Evolutionary conservation across 2,797 vertebrate species (phyloP).

Genomic region (Myotis planiceps): DNA sequence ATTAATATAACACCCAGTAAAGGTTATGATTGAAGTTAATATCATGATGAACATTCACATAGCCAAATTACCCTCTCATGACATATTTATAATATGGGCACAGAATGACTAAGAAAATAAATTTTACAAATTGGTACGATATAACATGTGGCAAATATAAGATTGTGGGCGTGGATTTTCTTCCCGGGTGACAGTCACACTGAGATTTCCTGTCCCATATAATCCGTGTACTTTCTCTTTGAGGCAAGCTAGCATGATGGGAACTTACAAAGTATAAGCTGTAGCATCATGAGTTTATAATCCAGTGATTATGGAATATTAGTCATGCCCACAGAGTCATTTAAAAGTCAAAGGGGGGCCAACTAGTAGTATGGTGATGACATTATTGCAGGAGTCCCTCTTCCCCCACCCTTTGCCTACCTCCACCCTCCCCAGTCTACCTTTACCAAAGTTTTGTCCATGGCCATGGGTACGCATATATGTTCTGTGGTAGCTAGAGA

Average conservation of each 20-base stretch:
- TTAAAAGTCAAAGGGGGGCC: not conserved
- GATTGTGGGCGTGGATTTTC: not conserved
- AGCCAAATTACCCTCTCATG: not conserved
- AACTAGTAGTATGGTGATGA: rapidly evolving
- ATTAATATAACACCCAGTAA: not conserved
- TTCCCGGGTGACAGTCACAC: rapidly evolving
- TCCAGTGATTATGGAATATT: not conserved
- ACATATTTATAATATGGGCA: not conserved
- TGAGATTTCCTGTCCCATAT: rapidly evolving
- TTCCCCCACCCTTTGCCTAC: not conserved
- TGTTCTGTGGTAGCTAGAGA: not conserved
- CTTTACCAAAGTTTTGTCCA: not conserved
- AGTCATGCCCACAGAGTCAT: not conserved
- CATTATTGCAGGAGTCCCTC: not conserved
- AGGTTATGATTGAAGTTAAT: not conserved
- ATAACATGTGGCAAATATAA: not conserved
- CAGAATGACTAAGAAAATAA: rapidly evolving
- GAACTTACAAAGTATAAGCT: not conserved
- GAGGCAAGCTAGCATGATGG: not conserved
- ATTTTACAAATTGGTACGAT: not conserved
- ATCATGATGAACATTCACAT: not conserved
- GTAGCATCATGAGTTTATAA: not conserved
- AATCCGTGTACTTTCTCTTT: rapidly evolving
- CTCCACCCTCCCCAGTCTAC: not conserved
- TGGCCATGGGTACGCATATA: not conserved